Percentiles rank a stretch among this genome's conserved stretches.
phyloP scores from a whole-genome alignment of 2,113 vertebrate genomes.

The Brienomyrus brachyistius region DNA sequence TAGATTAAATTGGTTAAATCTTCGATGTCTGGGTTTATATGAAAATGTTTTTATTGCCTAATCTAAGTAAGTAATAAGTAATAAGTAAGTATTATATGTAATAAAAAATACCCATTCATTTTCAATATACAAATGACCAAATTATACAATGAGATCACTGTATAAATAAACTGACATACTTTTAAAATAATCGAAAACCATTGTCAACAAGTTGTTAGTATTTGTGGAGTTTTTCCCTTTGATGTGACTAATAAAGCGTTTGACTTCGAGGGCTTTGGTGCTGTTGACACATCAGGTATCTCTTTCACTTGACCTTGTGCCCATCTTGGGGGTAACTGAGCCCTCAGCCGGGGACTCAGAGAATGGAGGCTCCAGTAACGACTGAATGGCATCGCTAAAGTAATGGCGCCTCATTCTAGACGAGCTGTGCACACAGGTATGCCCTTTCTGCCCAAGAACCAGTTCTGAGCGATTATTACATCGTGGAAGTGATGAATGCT shows the following conservation, averaged over 20 bases:
- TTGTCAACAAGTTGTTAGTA: not conserved
- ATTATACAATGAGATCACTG: not conserved
- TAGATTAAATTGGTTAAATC: not conserved
- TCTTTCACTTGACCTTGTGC: not conserved
- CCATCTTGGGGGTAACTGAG: not conserved
- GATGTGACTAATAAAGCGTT: not conserved
- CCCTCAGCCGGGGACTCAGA: not conserved
- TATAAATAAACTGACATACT: not conserved
- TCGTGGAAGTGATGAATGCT: slow-evolving; percentile 14
- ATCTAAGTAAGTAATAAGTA: no score
- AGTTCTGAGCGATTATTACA: slow-evolving; percentile 16
- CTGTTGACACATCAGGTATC: not conserved
- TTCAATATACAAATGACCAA: not conserved
- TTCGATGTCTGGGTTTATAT: not conserved
- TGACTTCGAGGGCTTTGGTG: not conserved
- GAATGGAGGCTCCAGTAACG: not conserved
- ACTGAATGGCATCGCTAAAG: not conserved
- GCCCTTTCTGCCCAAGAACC: not conserved
- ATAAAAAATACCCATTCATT: not conserved
- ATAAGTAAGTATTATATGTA: not conserved
- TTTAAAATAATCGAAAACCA: not conserved
- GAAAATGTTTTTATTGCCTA: not conserved
- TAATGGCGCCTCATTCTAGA: not conserved
- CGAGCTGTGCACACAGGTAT: not conserved
- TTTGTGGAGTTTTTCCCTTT: not conserved